phyloP scores from a whole-genome alignment of 2,113 vertebrate genomes.

The Calyptommatus sinebrachiatus region DNA sequence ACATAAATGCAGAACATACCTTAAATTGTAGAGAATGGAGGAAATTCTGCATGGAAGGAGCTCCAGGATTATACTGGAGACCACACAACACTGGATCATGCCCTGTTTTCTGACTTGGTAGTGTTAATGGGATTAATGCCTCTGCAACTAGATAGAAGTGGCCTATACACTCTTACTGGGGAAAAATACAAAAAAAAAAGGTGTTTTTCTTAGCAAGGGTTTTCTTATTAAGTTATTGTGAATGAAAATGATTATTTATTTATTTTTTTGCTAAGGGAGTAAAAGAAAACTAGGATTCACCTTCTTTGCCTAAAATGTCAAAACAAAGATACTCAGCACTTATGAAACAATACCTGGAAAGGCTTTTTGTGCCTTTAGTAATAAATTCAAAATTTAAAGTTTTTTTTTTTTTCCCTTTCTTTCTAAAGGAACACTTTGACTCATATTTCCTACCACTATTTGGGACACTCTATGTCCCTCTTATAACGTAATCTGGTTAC shows the following conservation, averaged over 20 bases:
- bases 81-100: not conserved
- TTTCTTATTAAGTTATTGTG: slow-evolving; percentile 67
- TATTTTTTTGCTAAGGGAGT: slow-evolving; percentile 21
- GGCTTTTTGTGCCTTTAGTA: slow-evolving; percentile 78
- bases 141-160: slow-evolving; percentile 62
- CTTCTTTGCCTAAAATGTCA: slow-evolving; percentile 62
- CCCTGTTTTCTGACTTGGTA: slow-evolving; percentile 26
- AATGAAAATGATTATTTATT: slow-evolving; percentile 65
- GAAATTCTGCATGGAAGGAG: not conserved
- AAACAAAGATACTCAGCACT: slow-evolving; percentile 51
- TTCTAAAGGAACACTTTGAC: slow-evolving; percentile 56
- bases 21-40: not conserved
- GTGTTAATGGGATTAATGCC: slow-evolving; percentile 52
- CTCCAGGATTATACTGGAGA: not conserved
- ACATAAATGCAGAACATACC: not conserved
- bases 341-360: slow-evolving; percentile 61
- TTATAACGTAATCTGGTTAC: slow-evolving; percentile 65
- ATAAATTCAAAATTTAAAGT: slow-evolving; percentile 23
- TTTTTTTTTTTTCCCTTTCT: slow-evolving; percentile 39
- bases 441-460: slow-evolving; percentile 63
- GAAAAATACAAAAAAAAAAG: slow-evolving; percentile 60
- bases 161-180: slow-evolving; percentile 57
- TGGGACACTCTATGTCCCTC: slow-evolving; percentile 48
- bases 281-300: slow-evolving; percentile 39
- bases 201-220: slow-evolving; percentile 74